A percentile compares a stretch with the other conserved stretches of the same genome.
These are phyloP conservation scores for Anthoptus insignis DNA, from an alignment of 2,888 invertebrate species.

Conservation along the genomic window DNA sequence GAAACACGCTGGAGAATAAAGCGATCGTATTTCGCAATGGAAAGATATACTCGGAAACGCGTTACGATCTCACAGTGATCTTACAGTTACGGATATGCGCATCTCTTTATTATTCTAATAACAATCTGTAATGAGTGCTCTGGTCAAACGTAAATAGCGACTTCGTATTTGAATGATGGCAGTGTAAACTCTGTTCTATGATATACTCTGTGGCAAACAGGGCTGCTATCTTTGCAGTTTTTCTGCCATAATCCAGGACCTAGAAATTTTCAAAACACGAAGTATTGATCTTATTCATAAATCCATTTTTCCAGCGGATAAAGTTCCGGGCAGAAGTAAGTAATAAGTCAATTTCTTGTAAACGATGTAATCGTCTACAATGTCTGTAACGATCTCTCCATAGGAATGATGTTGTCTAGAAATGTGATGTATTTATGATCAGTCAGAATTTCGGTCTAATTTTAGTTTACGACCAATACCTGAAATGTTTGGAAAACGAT, in stretches of 20 bases:
- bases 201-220: constrained; percentile 71
- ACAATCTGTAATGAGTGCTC: constrained; percentile 86
- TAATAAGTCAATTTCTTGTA: no score
- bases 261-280: no score
- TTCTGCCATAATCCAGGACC: no score
- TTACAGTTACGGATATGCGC: constrained; percentile 79
- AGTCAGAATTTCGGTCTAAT: neutral
- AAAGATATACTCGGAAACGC: constrained; percentile 73
- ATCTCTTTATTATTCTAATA: constrained; percentile 86
- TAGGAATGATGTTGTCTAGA: no score
- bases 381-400: no score
- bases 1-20: constrained; percentile 75
- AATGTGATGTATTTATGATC: neutral
- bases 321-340: no score
- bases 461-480: neutral
- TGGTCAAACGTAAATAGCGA: constrained; percentile 86
- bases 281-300: no score
- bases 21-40: constrained; percentile 80
- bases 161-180: constrained; percentile 86
- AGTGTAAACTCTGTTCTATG: constrained; percentile 81
- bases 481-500: neutral
- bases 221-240: constrained; percentile 50
- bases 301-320: no score
- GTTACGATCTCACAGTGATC: constrained; percentile 76
- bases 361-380: no score